These are phyloP conservation scores for Pseudocheirus occidentalis DNA, from an alignment of 2,797 vertebrate genomes.

Conservation along the genomic window DNA sequence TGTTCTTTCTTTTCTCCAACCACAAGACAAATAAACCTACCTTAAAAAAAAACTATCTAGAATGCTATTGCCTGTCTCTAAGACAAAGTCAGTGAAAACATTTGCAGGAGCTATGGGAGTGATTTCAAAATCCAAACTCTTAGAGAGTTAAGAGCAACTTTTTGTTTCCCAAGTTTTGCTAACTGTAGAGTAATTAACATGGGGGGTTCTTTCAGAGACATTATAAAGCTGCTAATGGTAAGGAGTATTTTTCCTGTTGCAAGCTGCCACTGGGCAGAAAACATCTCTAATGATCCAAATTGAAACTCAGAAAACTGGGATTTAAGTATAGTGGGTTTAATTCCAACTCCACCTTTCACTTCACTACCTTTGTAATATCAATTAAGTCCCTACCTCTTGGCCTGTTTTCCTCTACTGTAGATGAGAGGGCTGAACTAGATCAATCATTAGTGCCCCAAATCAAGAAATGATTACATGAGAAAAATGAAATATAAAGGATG, in stretches of 20 bases:
- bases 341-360: not conserved
- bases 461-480: not conserved
- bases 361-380: not conserved
- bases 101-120: not conserved
- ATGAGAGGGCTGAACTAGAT: not conserved
- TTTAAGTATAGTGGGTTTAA: not conserved
- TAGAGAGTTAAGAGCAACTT: not conserved
- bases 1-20: not conserved
- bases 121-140: not conserved
- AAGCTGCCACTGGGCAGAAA: not conserved
- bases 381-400: not conserved
- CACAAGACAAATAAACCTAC: not conserved
- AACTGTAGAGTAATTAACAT: not conserved
- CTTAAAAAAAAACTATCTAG: not conserved
- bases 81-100: not conserved
- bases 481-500: not conserved
- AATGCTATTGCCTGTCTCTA: not conserved
- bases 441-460: not conserved
- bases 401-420: not conserved
- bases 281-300: not conserved
- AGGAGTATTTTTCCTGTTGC: not conserved
- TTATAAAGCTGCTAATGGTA: not conserved
- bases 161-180: not conserved
- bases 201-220: not conserved
- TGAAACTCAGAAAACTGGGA: not conserved